A percentile compares a stretch with the other conserved stretches of the same genome.
Conservation (phyloP, 2,113 vertebrate genomes). For the Peucedramus taeniatus region DNA sequence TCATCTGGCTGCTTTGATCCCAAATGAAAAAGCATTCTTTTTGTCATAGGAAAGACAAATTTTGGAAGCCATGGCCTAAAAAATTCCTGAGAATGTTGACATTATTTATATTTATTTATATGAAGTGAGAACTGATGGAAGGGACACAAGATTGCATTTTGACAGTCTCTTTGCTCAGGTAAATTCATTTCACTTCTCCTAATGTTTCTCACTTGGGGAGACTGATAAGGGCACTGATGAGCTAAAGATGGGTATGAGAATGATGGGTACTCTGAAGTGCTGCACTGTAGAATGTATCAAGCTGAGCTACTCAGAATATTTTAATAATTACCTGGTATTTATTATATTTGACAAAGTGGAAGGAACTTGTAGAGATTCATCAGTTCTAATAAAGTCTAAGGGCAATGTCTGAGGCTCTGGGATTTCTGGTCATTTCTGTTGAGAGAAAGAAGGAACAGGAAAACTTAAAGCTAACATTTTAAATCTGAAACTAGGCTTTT, state of each 20-base stretch:
- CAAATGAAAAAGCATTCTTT: neutral
- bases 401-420: neutral
- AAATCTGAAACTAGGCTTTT: neutral
- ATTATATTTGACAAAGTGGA: neutral
- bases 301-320: neutral
- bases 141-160: neutral
- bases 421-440: neutral
- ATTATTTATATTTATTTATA: neutral
- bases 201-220: neutral
- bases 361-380: neutral
- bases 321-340: neutral
- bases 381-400: neutral
- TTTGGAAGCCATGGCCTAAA: neutral
- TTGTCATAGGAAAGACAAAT: neutral
- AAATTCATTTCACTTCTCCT: neutral
- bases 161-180: neutral
- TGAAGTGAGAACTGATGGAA: neutral
- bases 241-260: neutral
- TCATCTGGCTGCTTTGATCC: neutral
- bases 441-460: neutral
- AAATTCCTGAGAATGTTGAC: neutral
- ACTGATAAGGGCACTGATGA: neutral
- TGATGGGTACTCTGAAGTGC: neutral
- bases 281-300: neutral
- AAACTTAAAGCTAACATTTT: neutral